Base-by-base conservation (phyloP, 2,797 vertebrate genomes). In the Fundulus diaphanus region DNA sequence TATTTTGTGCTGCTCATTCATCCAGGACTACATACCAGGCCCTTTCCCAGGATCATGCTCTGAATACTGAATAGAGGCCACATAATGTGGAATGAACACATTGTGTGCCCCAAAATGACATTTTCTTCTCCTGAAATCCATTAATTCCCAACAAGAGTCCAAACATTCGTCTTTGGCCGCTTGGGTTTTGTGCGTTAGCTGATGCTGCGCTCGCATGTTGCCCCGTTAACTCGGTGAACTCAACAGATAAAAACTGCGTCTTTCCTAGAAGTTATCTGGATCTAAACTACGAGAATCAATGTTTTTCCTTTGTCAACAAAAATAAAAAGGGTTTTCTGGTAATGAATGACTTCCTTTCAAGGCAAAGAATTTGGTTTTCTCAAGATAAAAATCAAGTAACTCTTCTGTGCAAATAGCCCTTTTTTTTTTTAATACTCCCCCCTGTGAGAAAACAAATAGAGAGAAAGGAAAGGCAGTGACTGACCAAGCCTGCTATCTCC, bases 31-130 rank as follows among this genome's bases (percentile, higher is more conserved):
- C 90, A 91, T 88, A 88, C 82, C 86, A 85, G 74, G 59, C 78
- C 1, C 54, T 88, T 93, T 92, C 90, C 92, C 90, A 91, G 83
- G 86, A 88, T 57, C 81, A 51, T 80, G 87, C 73, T 75, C 85
- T 91, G 90, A 93, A 93, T 92, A 83, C 89, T 92, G 90, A 92
- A 92, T 88, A 88, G 91, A 77, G 76, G 72, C 81, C 73, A 73
- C 77, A 83, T 86, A 84, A 86, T 89, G 87, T 81, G 85, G 85
- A 91, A 85, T 90, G 78, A 84, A 77, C 52, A 73, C 76, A 85
- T 88, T 87, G 82, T 72, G 79, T 78, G 80, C 33, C 24, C 46
- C 22, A 73, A 79, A 76, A 90, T 66, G 7, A 57, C 74, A 74
- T 82, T 83, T 82, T 77, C 56, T 66, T 65, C 75, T 68, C 68